phyloP scores from a whole-genome alignment of 1,140 invertebrate genomes.

The Leguminivora glycinivorella region DNA sequence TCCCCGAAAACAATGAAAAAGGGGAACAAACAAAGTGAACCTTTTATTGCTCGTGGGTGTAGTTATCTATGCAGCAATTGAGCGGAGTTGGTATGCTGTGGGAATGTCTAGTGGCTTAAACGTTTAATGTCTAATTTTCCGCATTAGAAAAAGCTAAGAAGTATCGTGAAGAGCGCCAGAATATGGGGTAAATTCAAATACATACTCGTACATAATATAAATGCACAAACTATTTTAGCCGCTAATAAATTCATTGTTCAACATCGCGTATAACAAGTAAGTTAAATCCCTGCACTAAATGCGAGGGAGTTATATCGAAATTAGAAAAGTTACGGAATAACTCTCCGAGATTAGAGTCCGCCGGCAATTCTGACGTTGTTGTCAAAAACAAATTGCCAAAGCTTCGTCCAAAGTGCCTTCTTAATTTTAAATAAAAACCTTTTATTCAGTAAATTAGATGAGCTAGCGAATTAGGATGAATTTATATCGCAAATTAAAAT shows the following conservation, averaged over 20 bases:
- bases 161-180: too few relatives aligned
- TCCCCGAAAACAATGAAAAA: background rate
- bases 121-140: too few relatives aligned
- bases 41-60: background rate
- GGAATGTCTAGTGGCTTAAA: too few relatives aligned
- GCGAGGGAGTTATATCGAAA: background rate
- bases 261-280: background rate
- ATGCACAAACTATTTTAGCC: too few relatives aligned
- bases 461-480: background rate
- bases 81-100: background rate
- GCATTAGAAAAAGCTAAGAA: too few relatives aligned
- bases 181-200: too few relatives aligned
- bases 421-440: slow-evolving; percentile 10
- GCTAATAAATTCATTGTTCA: background rate
- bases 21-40: background rate
- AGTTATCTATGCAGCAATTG: background rate
- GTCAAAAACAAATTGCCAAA: background rate
- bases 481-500: background rate
- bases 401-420: background rate
- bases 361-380: background rate
- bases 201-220: too few relatives aligned
- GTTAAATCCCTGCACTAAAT: background rate
- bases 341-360: background rate
- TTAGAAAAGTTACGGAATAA: background rate
- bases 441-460: background rate